These are phyloP conservation scores for Pandemis cinnamomeana DNA, from an alignment of 2,888 invertebrate genomes.

Conservation along the genomic window DNA sequence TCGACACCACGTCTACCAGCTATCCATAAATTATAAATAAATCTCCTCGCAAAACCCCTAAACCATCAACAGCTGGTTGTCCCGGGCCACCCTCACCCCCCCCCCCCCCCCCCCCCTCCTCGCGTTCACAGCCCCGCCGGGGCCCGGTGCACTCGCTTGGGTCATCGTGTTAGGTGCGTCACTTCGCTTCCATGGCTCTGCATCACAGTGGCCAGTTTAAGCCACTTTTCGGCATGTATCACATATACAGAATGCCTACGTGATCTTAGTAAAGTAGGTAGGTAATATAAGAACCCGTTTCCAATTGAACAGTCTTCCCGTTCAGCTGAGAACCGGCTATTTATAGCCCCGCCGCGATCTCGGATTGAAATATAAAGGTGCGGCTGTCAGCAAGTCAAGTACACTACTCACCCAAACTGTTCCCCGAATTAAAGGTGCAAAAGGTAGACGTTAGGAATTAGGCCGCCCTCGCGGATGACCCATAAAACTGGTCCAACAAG, in stretches of 20 bases:
- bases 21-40: constrained; percentile 8
- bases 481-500: constrained; percentile 41
- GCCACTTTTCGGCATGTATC: neutral
- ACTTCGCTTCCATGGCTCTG: constrained; percentile 5
- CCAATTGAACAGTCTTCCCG: no score
- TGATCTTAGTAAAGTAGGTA: neutral
- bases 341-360: neutral
- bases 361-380: constrained; percentile 37
- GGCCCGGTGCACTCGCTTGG: constrained; percentile 17
- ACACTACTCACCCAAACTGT: constrained; percentile 24
- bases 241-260: neutral
- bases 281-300: no score
- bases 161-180: constrained; percentile 24
- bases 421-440: constrained; percentile 41
- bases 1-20: neutral
- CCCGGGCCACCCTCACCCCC: constrained; percentile 3
- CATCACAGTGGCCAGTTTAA: constrained; percentile 2
- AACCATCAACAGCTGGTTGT: constrained; percentile 18
- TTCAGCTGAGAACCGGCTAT: neutral
- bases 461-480: constrained; percentile 35
- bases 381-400: constrained; percentile 25
- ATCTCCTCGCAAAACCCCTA: neutral
- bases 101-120: neutral
- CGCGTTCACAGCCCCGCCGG: neutral
- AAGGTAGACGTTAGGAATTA: constrained; percentile 41